Percentiles rank a stretch among this genome's conserved stretches.
These are phyloP conservation scores for Gambusia holbrooki DNA, from an alignment of 2,113 vertebrate genomes.

Conservation along the genomic window DNA sequence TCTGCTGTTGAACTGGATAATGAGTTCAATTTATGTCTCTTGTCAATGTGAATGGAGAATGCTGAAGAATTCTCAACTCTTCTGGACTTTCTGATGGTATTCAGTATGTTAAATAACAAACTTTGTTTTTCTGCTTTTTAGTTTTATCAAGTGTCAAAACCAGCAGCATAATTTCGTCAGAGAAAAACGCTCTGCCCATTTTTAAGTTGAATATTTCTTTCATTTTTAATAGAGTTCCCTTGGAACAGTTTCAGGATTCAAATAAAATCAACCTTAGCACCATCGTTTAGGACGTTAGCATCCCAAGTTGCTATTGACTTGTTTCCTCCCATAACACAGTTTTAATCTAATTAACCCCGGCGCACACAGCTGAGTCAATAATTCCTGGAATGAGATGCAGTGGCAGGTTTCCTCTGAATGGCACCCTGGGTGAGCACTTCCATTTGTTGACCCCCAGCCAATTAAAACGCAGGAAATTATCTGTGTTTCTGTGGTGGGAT, in stretches of 20 bases:
- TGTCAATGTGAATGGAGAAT: not conserved
- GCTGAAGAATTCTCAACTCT: not conserved
- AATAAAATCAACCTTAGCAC: not conserved
- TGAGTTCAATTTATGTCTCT: not conserved
- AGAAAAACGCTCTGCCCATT: not conserved
- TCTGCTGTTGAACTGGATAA: not conserved
- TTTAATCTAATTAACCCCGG: conserved; percentile 15
- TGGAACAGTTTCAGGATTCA: not conserved
- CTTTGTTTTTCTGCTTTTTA: too few species aligned
- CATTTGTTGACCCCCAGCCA: too few species aligned
- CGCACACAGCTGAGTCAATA: not conserved
- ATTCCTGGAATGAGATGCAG: not conserved
- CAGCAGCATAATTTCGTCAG: not conserved
- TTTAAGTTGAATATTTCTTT: not conserved
- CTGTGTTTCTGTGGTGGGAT: too few species aligned
- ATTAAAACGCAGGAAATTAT: too few species aligned
- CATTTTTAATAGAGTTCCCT: not conserved
- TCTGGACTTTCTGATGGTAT: not conserved
- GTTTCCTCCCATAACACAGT: not conserved
- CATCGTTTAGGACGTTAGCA: not conserved
- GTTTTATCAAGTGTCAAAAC: not conserved
- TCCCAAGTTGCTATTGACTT: conserved; percentile 1
- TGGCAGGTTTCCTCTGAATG: too few species aligned
- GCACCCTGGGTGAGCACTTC: too few species aligned
- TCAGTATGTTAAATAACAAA: too few species aligned